Base-by-base conservation (phyloP, 1,140 invertebrate genomes). In the Drosophila tropicalis region DNA sequence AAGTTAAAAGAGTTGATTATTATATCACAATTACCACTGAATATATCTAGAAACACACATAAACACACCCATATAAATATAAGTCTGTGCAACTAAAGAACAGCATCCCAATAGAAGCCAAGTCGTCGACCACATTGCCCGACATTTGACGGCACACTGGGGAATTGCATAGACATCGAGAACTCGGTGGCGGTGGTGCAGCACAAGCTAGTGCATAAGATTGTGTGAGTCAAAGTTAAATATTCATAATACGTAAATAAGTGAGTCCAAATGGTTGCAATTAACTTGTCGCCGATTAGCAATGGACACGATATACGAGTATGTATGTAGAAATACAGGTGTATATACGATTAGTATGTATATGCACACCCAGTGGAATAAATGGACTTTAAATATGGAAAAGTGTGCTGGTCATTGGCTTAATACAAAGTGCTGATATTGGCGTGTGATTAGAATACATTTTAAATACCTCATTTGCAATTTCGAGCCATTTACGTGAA, bases 101-200 rank as follows among this genome's bases (percentile, higher is more conserved):
- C 58, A 51, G 58, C 55, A 34, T 58, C 40, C 51, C 29, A 40
- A 47, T 39, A 39, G n/a, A 32, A 66, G 72, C 75, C 62, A 66
- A 67, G 39, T 56, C 40, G 62, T 25, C 69, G 57, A 76, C 76
- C 72, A 66, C 34, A 39, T 40, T 63, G 68, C 67, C 73, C 73
- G 61, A 84, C 73, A 74, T 68, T 84, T 70, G 70, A 67, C 69
- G 67, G 41, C 84, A 87, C 73, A 85, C 91, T 92, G 91, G 91
- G 91, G 76, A 92, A 92, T 79, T 92, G 91, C 74, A 89, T 92
- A 61, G 87, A 92, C 74, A 91, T 91, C 62, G 87, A 39, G 36
- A 39, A 92, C 77, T 79, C 91, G 60, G 85, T 91, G 63, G 82
- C 90, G 67, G 89, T 90, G 70, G 91, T 92, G 79, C 91, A 92